Evolutionary conservation across 1,140 invertebrate genomes (phyloP).

Genomic region (Plectus sambesii): DNA sequence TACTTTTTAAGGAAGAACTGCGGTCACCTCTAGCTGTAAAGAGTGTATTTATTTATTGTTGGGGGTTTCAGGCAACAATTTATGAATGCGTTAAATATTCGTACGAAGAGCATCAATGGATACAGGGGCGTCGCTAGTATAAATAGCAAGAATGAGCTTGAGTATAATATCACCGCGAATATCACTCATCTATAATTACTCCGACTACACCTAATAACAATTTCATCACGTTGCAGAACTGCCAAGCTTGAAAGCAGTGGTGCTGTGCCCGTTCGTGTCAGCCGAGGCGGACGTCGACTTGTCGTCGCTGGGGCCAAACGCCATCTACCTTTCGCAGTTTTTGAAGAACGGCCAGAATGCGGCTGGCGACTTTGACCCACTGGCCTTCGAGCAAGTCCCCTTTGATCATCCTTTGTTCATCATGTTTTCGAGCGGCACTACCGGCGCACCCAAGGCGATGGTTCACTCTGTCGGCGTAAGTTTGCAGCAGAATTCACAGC

Average conservation of each 20-base stretch:
- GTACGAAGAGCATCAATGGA: too few species aligned
- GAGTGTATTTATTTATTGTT: too few species aligned
- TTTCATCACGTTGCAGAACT: constrained; percentile 44
- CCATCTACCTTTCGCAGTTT: background rate
- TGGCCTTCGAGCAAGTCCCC: constrained; percentile 52
- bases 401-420: constrained; percentile 57
- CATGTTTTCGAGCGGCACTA: constrained; percentile 57
- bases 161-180: too few species aligned
- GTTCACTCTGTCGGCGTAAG: constrained; percentile 56
- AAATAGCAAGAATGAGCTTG: too few species aligned
- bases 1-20: too few species aligned
- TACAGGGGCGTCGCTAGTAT: too few species aligned
- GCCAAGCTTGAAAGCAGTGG: constrained; percentile 48
- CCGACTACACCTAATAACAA: too few species aligned
- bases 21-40: too few species aligned
- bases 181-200: too few species aligned
- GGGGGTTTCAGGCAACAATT: too few species aligned
- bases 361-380: constrained; percentile 32
- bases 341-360: too few species aligned
- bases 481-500: constrained; percentile 7
- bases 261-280: constrained; percentile 50
- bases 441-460: constrained; percentile 56
- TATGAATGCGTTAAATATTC: too few species aligned
- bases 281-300: constrained; percentile 16
- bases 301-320: background rate